A percentile compares a stretch with the other conserved stretches of the same genome.
Evolutionary conservation across 2,797 vertebrate species (phyloP).

Genomic region (Lacerta bilineata): DNA sequence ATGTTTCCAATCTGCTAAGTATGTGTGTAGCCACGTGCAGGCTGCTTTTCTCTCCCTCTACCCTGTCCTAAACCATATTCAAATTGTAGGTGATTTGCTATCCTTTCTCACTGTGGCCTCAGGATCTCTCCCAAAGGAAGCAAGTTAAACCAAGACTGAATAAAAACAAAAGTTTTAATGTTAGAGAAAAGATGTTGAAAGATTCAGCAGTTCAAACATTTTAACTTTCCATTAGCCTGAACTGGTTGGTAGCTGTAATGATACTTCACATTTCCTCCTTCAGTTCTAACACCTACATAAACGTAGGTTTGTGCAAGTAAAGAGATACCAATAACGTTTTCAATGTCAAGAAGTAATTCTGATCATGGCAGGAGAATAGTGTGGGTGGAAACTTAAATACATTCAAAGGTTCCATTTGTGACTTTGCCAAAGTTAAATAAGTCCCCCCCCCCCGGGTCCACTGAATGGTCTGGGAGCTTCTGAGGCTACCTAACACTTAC

Average conservation of each 20-base stretch:
- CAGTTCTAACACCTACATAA: conserved; percentile 10
- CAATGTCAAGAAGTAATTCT: conserved; percentile 7
- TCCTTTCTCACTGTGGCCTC: neutral
- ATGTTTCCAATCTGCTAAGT: too few species aligned
- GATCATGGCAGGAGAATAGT: conserved; percentile 23
- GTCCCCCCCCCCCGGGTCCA: neutral
- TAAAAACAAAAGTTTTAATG: neutral
- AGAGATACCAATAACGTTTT: conserved; percentile 13
- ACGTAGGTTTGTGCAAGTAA: neutral
- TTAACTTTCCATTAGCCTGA: conserved; percentile 16
- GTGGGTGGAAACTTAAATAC: conserved; percentile 19
- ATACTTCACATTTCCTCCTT: conserved; percentile 13
- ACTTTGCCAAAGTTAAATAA: conserved; percentile 20
- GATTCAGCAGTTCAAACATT: conserved; percentile 6
- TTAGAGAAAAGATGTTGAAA: conserved; percentile 2
- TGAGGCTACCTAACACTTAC: neutral
- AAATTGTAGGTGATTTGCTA: neutral
- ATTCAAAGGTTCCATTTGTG: conserved; percentile 17
- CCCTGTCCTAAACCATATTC: neutral
- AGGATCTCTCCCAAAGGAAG: neutral
- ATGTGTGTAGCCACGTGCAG: too few species aligned
- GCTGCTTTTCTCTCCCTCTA: too few species aligned
- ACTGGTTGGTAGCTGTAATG: conserved; percentile 1
- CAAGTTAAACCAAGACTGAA: neutral
- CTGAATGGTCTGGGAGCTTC: neutral